Percentiles rank a stretch among this genome's conserved stretches.
Evolutionary conservation across 2,113 vertebrate genomes (phyloP).

Genomic region (Salvelinus namaycush): DNA sequence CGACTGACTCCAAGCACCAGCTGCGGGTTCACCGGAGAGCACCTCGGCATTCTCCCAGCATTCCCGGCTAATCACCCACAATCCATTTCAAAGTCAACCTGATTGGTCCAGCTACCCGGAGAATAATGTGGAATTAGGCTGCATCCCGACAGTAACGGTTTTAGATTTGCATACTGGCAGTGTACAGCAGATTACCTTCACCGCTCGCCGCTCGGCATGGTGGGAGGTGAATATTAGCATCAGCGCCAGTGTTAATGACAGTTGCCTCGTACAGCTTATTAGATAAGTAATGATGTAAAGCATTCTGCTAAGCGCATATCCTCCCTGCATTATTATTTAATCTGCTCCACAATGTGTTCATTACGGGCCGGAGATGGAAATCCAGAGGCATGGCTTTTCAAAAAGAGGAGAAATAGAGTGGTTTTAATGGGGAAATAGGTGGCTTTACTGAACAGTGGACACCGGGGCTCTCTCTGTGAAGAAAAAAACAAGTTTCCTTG

Average conservation of each 20-base stretch:
- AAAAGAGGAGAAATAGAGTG: constrained; percentile 3
- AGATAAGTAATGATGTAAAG: constrained; percentile 72
- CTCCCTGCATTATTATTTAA: constrained; percentile 58
- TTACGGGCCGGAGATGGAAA: constrained; percentile 50
- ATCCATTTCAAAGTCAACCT: constrained; percentile 80
- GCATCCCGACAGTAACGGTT: constrained; percentile 70
- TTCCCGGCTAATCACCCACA: constrained; percentile 74
- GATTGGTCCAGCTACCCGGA: constrained; percentile 70
- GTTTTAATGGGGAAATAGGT: not conserved
- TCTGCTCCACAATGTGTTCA: constrained; percentile 59
- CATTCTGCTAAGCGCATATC: constrained; percentile 57
- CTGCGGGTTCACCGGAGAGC: constrained; percentile 63
- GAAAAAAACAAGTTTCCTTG: too few species aligned
- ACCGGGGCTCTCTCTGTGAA: too few species aligned
- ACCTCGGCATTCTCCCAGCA: constrained; percentile 67
- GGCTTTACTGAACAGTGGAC: not conserved
- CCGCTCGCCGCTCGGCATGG: constrained; percentile 29
- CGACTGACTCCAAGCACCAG: constrained; percentile 64
- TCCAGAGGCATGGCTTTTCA: constrained; percentile 34
- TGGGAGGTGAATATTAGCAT: constrained; percentile 64
- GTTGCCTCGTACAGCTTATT: constrained; percentile 70
- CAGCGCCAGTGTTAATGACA: constrained; percentile 59
- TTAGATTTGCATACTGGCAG: constrained; percentile 70
- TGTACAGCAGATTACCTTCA: constrained; percentile 64
- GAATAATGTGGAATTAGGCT: constrained; percentile 72